Conservation (phyloP, 2,797 vertebrate genomes). For the Arrhamphus sclerolepis region DNA sequence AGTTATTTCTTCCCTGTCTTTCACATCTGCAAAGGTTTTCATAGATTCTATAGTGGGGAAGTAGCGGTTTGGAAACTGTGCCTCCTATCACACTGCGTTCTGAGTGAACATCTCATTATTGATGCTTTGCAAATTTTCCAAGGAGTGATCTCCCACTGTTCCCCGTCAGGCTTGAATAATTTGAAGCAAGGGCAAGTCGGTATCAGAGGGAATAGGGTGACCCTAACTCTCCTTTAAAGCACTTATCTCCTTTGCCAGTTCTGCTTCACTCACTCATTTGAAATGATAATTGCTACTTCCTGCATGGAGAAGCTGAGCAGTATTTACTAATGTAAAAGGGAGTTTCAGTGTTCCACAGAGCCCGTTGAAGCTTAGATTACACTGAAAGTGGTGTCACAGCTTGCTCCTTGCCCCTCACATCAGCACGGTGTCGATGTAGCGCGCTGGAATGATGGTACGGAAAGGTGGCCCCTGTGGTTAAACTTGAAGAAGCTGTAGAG, state of each 20-base stretch:
- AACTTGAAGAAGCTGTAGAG: constrained; percentile 5
- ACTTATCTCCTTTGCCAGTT: constrained; percentile 75
- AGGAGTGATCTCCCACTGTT: constrained; percentile 61
- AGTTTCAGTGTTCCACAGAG: constrained; percentile 52
- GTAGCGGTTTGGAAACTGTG: constrained; percentile 31
- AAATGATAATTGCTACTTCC: constrained; percentile 74
- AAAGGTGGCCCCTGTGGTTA: constrained; percentile 2
- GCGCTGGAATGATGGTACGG: constrained; percentile 7
- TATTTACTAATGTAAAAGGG: constrained; percentile 60
- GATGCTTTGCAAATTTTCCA: constrained; percentile 57
- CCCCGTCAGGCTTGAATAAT: constrained; percentile 64
- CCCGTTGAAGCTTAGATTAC: constrained; percentile 37
- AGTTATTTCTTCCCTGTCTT: constrained; percentile 17
- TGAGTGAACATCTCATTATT: constrained; percentile 63
- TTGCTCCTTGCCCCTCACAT: constrained; percentile 18
- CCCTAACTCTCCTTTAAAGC: constrained; percentile 66
- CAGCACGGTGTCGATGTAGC: constrained; percentile 10
- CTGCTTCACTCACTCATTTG: constrained; percentile 71
- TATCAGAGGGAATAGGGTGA: constrained; percentile 75
- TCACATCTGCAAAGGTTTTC: constrained; percentile 19
- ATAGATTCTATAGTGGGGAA: constrained; percentile 32
- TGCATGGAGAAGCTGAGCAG: constrained; percentile 50
- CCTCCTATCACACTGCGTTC: constrained; percentile 32
- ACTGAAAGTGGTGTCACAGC: constrained; percentile 26
- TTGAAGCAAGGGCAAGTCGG: constrained; percentile 61